phyloP scores from a whole-genome alignment of 2,888 invertebrate species.

The Aplocera efformata region DNA sequence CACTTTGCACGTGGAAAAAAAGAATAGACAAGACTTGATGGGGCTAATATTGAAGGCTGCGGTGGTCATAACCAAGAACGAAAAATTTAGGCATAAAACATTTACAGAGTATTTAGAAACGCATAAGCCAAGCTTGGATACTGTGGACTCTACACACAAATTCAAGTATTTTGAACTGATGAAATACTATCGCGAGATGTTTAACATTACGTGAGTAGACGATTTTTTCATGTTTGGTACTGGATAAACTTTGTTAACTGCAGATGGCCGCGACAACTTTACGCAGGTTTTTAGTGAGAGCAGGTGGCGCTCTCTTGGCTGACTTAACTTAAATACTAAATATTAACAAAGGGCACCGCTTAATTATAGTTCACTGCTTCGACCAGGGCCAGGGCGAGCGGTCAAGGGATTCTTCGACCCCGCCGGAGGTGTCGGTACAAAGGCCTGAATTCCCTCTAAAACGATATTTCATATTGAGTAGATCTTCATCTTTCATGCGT shows the following conservation, averaged over 20 bases:
- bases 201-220: slow-evolving; percentile 83
- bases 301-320: too few species aligned
- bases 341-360: too few species aligned
- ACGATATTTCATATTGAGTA: too few species aligned
- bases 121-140: slow-evolving; percentile 65
- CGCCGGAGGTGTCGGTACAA: too few species aligned
- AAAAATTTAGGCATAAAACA: slow-evolving; percentile 55
- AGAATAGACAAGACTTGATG: slow-evolving; percentile 71
- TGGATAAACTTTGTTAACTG: neutral
- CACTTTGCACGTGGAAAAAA: slow-evolving; percentile 50
- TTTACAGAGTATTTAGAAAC: slow-evolving; percentile 73
- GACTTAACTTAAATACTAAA: too few species aligned
- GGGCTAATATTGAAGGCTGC: slow-evolving; percentile 78
- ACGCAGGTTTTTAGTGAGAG: too few species aligned
- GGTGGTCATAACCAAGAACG: slow-evolving; percentile 58
- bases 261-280: too few species aligned
- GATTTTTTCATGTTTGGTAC: neutral
- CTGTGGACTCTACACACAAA: slow-evolving; percentile 83
- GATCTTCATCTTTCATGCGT: too few species aligned
- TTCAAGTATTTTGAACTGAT: slow-evolving; percentile 81
- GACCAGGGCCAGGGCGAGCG: too few species aligned
- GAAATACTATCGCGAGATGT: slow-evolving; percentile 81
- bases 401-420: too few species aligned
- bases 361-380: too few species aligned
- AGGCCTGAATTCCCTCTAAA: too few species aligned